Percentiles rank a stretch among this genome's conserved stretches.
Conservation (phyloP, 23 tunicate genomes). For the Phallusia fumigata region DNA sequence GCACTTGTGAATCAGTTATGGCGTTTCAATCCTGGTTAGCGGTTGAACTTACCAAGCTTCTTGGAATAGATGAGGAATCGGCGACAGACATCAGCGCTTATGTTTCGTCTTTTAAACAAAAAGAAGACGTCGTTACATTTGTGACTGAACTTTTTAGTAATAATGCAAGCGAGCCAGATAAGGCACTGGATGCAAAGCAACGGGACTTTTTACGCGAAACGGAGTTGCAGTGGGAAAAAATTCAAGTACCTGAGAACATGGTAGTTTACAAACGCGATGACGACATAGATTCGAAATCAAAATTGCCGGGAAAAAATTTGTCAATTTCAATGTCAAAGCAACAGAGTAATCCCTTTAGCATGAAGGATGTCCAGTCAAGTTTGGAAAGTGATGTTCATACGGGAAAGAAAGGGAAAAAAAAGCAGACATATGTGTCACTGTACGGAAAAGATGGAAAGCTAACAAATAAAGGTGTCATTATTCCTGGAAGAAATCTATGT, state of each 20-base stretch:
- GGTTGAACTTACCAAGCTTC: neutral
- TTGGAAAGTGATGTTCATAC: slow-evolving; percentile 20
- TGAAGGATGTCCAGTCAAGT: no score
- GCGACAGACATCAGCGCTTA: neutral
- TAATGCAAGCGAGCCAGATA: neutral
- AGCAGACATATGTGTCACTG: slow-evolving; percentile 64
- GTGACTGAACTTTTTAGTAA: slow-evolving; percentile 29
- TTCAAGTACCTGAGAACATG: slow-evolving; percentile 55
- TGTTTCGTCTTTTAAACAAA: slow-evolving; percentile 2
- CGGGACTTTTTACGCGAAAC: neutral
- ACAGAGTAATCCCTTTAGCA: slow-evolving; percentile 36
- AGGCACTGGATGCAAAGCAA: neutral
- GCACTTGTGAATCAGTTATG: neutral
- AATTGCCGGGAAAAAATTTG: neutral
- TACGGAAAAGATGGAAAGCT: slow-evolving; percentile 91
- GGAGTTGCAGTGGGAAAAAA: slow-evolving; percentile 33
- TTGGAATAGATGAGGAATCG: slow-evolving; percentile 2
- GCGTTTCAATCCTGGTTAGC: neutral
- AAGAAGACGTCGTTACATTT: slow-evolving; percentile 33
- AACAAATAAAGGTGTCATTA: slow-evolving; percentile 59
- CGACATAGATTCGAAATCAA: neutral
- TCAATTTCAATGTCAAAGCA: neutral
- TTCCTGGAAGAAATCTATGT: slow-evolving; percentile 86
- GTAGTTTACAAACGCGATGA: slow-evolving; percentile 60
- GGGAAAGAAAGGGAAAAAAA: slow-evolving; percentile 60